Conservation (phyloP, 2,113 vertebrate species). For the Carassius auratus region DNA sequence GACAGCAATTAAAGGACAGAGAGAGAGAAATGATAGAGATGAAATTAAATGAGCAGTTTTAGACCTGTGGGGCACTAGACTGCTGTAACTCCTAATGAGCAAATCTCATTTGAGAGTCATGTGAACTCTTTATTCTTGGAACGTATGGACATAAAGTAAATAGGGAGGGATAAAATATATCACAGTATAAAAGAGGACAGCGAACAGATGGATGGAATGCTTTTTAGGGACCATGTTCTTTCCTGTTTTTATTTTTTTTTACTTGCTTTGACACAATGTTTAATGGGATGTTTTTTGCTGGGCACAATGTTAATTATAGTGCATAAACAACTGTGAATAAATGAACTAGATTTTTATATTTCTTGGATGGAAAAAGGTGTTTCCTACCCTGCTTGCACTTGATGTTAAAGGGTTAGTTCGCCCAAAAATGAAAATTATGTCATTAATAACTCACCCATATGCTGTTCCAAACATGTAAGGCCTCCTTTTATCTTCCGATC, state of each 20-base stretch:
- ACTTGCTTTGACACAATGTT: neutral
- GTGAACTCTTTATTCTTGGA: conserved; percentile 14
- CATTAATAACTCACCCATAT: no score
- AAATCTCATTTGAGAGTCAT: conserved; percentile 23
- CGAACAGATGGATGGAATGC: conserved; percentile 4
- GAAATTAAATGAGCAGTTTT: conserved; percentile 29
- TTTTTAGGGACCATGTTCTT: neutral
- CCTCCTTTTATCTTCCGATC: no score
- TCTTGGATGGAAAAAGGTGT: neutral
- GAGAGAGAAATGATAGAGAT: conserved; percentile 58
- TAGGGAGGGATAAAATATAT: conserved; percentile 4
- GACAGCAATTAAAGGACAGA: conserved; percentile 64
- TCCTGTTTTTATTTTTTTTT: neutral
- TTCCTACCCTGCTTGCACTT: neutral
- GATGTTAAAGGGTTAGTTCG: no score
- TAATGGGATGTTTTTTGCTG: neutral
- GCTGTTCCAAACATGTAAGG: no score
- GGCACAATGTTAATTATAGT: neutral
- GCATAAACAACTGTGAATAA: conserved; percentile 6
- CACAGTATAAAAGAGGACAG: neutral
- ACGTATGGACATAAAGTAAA: conserved; percentile 10
- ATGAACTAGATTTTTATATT: neutral
- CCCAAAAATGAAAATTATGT: no score
- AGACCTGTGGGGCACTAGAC: conserved; percentile 16
- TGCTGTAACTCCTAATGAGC: conserved; percentile 28